Conservation (phyloP, 2,113 vertebrate genomes). For the Pygathrix nemaeus region DNA sequence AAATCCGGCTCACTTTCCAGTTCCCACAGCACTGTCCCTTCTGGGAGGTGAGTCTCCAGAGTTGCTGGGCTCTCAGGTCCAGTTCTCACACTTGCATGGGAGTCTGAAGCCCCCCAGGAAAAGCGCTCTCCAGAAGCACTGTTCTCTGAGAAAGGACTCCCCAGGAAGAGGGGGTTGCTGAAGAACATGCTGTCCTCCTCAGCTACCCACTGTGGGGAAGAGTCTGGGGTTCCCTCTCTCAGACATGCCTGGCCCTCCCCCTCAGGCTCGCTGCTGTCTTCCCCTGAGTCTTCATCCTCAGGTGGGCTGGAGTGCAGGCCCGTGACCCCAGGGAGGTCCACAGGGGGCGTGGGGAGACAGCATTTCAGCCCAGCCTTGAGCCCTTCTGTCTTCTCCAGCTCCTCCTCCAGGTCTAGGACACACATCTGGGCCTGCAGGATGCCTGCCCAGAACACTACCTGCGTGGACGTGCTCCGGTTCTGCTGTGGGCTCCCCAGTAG, state of each 20-base stretch:
- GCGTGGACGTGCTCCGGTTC: slow-evolving; percentile 21
- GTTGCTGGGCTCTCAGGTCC: not conserved
- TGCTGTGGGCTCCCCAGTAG: not conserved
- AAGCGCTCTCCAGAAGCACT: not conserved
- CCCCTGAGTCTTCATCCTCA: not conserved
- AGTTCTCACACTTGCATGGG: not conserved
- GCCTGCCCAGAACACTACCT: slow-evolving; percentile 78
- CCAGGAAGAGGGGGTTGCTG: slow-evolving; percentile 78
- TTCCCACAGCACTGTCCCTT: not conserved
- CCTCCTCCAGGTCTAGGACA: slow-evolving; percentile 78
- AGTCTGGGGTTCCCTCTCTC: rapidly evolving
- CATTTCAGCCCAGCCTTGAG: slow-evolving; percentile 51
- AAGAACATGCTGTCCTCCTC: slow-evolving; percentile 75
- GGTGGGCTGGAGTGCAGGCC: not conserved
- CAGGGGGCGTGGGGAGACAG: not conserved
- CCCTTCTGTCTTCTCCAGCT: slow-evolving; percentile 74
- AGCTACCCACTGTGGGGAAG: slow-evolving; percentile 51
- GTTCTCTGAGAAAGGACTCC: slow-evolving; percentile 59
- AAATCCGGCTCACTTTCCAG: not conserved
- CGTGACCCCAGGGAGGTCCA: not conserved
- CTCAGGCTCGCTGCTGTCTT: not conserved
- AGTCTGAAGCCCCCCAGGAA: slow-evolving; percentile 23
- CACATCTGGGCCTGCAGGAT: slow-evolving; percentile 82
- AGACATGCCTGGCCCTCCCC: not conserved
- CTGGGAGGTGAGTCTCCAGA: not conserved